Evolutionary conservation across 2,113 vertebrate genomes (phyloP).

Genomic region (Hemiscyllium ocellatum): DNA sequence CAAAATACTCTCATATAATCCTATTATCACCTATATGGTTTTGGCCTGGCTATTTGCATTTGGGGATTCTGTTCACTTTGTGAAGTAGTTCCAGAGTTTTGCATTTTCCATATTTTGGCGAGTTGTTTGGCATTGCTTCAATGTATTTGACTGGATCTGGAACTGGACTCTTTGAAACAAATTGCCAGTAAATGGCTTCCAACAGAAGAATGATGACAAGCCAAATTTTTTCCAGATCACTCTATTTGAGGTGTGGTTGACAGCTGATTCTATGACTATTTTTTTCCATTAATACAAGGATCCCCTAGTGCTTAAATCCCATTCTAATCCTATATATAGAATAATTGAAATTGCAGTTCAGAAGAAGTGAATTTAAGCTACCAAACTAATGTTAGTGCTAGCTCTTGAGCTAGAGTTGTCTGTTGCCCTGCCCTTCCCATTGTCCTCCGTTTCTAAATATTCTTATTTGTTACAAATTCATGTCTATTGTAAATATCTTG

Average conservation of each 20-base stretch:
- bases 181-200: not conserved
- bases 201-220: not conserved
- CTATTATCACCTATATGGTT: not conserved
- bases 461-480: not conserved
- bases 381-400: not conserved
- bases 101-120: not conserved
- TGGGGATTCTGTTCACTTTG: not conserved
- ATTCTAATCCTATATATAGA: not conserved
- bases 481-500: not conserved
- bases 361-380: not conserved
- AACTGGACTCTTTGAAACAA: not conserved
- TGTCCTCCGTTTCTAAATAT: not conserved
- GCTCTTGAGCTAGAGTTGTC: not conserved
- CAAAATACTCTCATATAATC: not conserved
- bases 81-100: slow-evolving; percentile 4
- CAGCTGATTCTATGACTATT: not conserved
- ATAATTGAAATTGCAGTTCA: not conserved
- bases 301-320: not conserved
- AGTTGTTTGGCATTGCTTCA: slow-evolving; percentile 6
- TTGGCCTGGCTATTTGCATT: not conserved
- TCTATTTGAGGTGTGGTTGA: not conserved
- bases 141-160: slow-evolving; percentile 10
- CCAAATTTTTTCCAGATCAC: not conserved
- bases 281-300: slow-evolving; percentile 4
- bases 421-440: not conserved